Evolutionary conservation across 2,797 vertebrate genomes (phyloP).

Genomic region (Sebastiscus tertius): DNA sequence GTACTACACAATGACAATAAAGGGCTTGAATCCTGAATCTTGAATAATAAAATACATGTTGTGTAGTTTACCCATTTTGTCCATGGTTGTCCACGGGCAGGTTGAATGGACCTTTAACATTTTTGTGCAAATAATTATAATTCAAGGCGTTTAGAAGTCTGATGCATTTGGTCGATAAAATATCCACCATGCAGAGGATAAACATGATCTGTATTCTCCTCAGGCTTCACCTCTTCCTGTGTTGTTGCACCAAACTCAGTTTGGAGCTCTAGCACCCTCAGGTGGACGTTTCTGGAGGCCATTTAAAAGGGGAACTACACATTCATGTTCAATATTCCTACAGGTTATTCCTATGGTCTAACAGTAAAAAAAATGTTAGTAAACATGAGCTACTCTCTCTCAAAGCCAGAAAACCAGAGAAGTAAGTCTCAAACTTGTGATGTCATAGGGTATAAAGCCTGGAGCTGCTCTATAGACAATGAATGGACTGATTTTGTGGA

Average conservation of each 20-base stretch:
- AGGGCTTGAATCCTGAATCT: too few relatives aligned
- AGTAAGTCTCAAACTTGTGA: too few relatives aligned
- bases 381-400: too few relatives aligned
- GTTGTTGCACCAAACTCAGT: slow-evolving; percentile 12
- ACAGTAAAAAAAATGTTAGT: too few relatives aligned
- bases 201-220: slow-evolving; percentile 29
- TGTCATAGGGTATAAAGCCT: too few relatives aligned
- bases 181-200: not conserved
- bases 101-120: not conserved
- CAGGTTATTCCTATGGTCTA: too few relatives aligned
- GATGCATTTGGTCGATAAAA: not conserved
- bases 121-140: not conserved
- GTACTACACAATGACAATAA: too few relatives aligned
- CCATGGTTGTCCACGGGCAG: not conserved
- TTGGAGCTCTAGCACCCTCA: slow-evolving; percentile 65
- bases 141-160: not conserved
- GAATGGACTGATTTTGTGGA: too few relatives aligned
- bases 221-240: slow-evolving; percentile 14
- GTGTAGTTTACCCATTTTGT: not conserved
- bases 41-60: not conserved
- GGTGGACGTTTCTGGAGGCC: slow-evolving; percentile 35
- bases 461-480: too few relatives aligned
- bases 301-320: not conserved
- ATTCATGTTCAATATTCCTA: too few relatives aligned
- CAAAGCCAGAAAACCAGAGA: too few relatives aligned